Evolutionary conservation across 2,113 vertebrate genomes (phyloP), one percentile per base, ranked within the genome.

Genomic region (Cygnus atratus): DNA sequence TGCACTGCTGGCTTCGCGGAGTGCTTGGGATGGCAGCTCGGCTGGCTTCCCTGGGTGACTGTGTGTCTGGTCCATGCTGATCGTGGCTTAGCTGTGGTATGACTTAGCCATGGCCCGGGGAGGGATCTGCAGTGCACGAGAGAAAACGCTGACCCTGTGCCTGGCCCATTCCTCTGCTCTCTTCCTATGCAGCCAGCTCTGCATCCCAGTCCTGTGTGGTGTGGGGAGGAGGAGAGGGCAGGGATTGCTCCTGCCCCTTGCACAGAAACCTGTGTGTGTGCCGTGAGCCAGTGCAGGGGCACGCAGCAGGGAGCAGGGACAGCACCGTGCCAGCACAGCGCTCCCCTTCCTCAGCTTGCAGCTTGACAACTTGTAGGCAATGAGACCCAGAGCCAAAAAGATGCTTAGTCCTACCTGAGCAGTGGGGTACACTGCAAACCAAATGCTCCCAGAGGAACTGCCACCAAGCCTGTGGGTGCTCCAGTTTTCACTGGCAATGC

Each of bases 281-380:
- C 39, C 26, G 18, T 86, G 46, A 13, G 11, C 3, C 0, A 0
- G 37, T 35, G 46, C 13, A 63, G 22, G 39, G 24, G 6, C 0
- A 6, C 61, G 24, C 29, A 75, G n/a, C 18, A 52, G 55, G 35
- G 35, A 90, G 3, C 39, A 0, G 2, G 71, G 39, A 46, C 2
- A 89, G 6, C 31, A 24, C 28, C 5, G 4, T 39, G 41, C 8
- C 41, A 77, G 71, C 0, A 2, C 20, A 33, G 21, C 12, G 63
- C 62, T 57, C 48, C 20, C 4, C 29, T 46, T 88, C 41, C 31
- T 79, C 22, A 8, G 10, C 17, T 73, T 58, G 25, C 12, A 76
- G 29, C 22, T 55, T 82, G 2, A 31, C 39, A 70, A 62, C 35
- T 59, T 84, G 24, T 62, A 54, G 50, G 20, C n/a, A 76, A 57